Evolutionary conservation across 2,113 vertebrate genomes (phyloP).

Genomic region (Potamarius usumacintae): DNA sequence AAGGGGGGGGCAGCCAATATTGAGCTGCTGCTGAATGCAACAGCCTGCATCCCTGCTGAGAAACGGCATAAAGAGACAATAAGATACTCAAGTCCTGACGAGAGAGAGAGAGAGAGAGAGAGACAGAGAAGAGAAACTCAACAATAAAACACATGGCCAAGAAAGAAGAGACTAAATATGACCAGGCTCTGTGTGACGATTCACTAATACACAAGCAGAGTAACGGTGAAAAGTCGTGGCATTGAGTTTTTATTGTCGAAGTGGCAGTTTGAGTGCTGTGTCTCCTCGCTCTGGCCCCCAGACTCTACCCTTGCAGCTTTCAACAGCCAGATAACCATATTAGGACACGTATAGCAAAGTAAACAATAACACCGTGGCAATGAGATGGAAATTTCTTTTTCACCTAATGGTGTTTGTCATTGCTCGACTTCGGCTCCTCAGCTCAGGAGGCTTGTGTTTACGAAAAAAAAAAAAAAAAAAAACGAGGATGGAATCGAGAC

Average conservation of each 20-base stretch:
- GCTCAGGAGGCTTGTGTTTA: constrained; percentile 65
- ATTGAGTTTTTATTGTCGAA: constrained; percentile 94
- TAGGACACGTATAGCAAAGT: constrained; percentile 94
- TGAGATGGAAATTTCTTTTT: constrained; percentile 85
- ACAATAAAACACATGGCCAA: constrained; percentile 39
- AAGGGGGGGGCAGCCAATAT: neutral
- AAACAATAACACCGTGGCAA: constrained; percentile 98
- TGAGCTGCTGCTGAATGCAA: constrained; percentile 38
- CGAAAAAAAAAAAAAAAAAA: constrained; percentile 49
- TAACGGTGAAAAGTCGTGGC: constrained; percentile 75
- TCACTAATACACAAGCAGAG: constrained; percentile 70
- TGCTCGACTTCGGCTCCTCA: constrained; percentile 64
- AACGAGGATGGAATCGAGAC: constrained; percentile 69
- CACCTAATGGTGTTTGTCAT: constrained; percentile 88
- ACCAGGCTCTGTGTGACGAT: neutral
- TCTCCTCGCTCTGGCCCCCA: constrained; percentile 79
- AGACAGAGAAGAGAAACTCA: constrained; percentile 51
- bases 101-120: constrained; percentile 5
- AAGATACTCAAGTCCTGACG: constrained; percentile 59
- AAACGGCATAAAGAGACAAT: constrained; percentile 72
- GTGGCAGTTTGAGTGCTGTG: constrained; percentile 80
- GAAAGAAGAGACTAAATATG: neutral
- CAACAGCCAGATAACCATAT: constrained; percentile 93
- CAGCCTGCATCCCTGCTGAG: constrained; percentile 50
- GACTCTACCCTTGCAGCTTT: constrained; percentile 71